Conservation (phyloP, 2,888 invertebrate genomes). For the Bellardia pandia region DNA sequence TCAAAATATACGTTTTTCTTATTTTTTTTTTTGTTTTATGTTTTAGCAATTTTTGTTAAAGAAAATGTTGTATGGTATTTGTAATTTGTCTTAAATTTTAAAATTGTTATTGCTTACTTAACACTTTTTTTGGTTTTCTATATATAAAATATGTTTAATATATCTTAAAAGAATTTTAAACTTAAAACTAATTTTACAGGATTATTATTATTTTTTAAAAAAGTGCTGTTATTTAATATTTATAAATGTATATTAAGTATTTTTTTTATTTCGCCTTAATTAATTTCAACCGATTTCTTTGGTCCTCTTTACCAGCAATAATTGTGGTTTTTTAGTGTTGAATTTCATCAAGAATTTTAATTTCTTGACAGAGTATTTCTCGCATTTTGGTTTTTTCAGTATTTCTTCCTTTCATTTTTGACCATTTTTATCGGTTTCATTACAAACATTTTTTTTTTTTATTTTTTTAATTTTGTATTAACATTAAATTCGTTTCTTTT, state of each 20-base stretch:
- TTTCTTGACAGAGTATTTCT: slow-evolving; percentile 61
- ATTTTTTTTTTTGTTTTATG: background rate
- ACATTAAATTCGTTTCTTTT: slow-evolving; percentile 83
- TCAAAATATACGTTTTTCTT: slow-evolving; percentile 17
- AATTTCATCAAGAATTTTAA: slow-evolving; percentile 44
- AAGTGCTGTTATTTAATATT: slow-evolving; percentile 8
- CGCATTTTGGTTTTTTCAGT: slow-evolving; percentile 30
- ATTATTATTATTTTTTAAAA: slow-evolving; percentile 26
- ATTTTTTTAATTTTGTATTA: slow-evolving; percentile 63
- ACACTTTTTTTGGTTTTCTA: slow-evolving; percentile 78
- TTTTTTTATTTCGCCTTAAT: slow-evolving; percentile 46
- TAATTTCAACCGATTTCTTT: slow-evolving; percentile 78
- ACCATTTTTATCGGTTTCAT: slow-evolving; percentile 75
- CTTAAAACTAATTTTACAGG: slow-evolving; percentile 48
- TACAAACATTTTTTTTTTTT: slow-evolving; percentile 41
- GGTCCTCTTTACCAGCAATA: slow-evolving; percentile 84
- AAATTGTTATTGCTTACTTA: slow-evolving; percentile 82
- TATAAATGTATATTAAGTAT: background rate
- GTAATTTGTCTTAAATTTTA: slow-evolving; percentile 58
- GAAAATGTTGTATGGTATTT: slow-evolving; percentile 11
- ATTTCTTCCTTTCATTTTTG: slow-evolving; percentile 44
- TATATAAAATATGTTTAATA: slow-evolving; percentile 47
- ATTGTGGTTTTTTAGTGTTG: slow-evolving; percentile 56
- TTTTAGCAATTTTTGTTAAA: slow-evolving; percentile 19
- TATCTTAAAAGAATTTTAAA: slow-evolving; percentile 31